Base-by-base conservation (phyloP, 2,113 vertebrate species). In the Clarias gariepinus region DNA sequence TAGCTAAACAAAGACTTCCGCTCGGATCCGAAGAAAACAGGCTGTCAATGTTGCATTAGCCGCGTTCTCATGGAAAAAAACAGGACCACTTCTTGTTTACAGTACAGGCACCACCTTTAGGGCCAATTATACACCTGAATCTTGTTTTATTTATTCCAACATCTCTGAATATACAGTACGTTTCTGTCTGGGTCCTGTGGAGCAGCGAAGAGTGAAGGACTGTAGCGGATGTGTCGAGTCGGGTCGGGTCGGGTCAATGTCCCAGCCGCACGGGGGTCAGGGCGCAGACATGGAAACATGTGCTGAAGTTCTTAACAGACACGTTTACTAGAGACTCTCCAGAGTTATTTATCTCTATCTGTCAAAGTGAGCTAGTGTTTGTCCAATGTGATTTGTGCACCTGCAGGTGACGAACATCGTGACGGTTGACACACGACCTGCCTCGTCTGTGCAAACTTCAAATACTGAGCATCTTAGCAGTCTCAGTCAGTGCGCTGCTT, bases 1-100 rank as follows among this genome's bases (percentile, higher is more conserved):
- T 82, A 0, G 80, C 69, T 88, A 91, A 88, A 89, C 89, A 90
- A 91, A 86, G 86, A 89, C 78, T 87, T 76, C 55, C 33, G 7
- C 30, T 71, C 68, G 19, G 3, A 25, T 55, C 52, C 13, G 52
- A 15, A 52, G 23, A 52, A 76, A 74, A 52, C 6, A 41, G 18
- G 41, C 33, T 10, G 33, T 21, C 33, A 8, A 1, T 8, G 30
- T 69, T 28, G 16, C 5, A 10, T 11, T 33, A 19, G 30, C 6
- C 21, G 36, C 69, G 21, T 19, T 73, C 9, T 73, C 41, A 4
- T 47, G 47, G 10, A 74, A 71, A 30, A 28, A 3, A 74, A 25
- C 12, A 52, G 3, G 41, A 28, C 28, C 15, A 6, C 18, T 16
- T 25, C 63, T 12, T 25, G n/a, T 28, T 25, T 41, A 71, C 6